Evolutionary conservation across 1,140 invertebrate species (phyloP).

Genomic region (Bombyx mandarina): DNA sequence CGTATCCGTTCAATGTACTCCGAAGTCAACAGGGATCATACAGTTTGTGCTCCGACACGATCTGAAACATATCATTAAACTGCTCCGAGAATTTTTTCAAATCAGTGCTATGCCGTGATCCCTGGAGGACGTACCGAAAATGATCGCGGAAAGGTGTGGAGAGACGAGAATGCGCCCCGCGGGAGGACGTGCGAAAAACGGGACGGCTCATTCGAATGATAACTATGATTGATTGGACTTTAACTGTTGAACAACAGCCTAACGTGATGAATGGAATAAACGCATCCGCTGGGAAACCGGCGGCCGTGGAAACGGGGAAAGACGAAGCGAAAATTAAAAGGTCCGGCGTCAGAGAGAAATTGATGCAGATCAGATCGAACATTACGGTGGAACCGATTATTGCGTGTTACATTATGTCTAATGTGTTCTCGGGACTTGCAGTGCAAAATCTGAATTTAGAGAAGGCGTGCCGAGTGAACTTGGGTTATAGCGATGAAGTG

Average conservation of each 20-base stretch:
- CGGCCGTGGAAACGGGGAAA: conserved; percentile 28
- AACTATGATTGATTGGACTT: conserved; percentile 27
- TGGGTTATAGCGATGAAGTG: conserved; percentile 68
- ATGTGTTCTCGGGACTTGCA: conserved; percentile 71
- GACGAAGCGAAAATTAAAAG: conserved; percentile 39
- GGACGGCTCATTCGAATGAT: neutral
- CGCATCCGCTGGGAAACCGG: conserved; percentile 37
- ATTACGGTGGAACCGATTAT: conserved; percentile 75
- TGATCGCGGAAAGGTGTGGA: conserved; percentile 1
- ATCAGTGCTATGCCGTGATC: conserved; percentile 4
- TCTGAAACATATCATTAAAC: too few relatives aligned
- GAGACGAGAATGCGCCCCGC: conserved; percentile 5
- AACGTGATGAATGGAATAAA: conserved; percentile 56
- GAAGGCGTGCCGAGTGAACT: conserved; percentile 75
- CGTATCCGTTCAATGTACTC: conserved; percentile 60
- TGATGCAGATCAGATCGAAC: conserved; percentile 55
- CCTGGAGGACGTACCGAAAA: conserved; percentile 1
- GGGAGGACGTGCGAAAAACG: neutral
- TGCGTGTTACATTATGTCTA: conserved; percentile 73
- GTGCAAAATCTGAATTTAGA: conserved; percentile 75
- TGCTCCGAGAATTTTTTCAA: neutral
- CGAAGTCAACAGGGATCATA: conserved; percentile 52
- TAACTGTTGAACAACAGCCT: conserved; percentile 13
- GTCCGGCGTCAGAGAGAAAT: conserved; percentile 39
- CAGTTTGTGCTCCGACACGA: conserved; percentile 30